phyloP scores from a whole-genome alignment of 2,888 invertebrate species.

The Ethmia dodecea region DNA sequence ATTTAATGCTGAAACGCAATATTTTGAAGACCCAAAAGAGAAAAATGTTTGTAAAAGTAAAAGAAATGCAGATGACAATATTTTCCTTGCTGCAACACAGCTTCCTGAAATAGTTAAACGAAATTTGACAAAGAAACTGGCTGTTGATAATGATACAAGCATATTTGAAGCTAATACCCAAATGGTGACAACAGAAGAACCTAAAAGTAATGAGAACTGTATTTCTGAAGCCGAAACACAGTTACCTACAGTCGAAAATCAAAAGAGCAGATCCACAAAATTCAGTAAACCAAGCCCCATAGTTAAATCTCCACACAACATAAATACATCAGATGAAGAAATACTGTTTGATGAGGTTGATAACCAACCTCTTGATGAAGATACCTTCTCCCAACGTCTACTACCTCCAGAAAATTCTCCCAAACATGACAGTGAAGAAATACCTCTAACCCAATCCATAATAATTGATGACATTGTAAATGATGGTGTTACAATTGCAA shows the following conservation, averaged over 20 bases:
- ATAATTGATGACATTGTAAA: too few relatives aligned
- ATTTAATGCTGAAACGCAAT: conserved; percentile 28
- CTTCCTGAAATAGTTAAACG: conserved; percentile 24
- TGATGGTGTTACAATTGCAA: conserved; percentile 11
- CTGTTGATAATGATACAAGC: neutral
- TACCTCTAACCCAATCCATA: too few relatives aligned
- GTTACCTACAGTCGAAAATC: conserved; percentile 16
- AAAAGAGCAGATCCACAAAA: conserved; percentile 1
- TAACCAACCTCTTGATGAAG: conserved; percentile 31
- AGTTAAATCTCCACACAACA: conserved; percentile 16
- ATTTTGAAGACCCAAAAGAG: conserved; percentile 20
- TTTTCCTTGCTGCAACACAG: conserved; percentile 28
- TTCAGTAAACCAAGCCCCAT: neutral
- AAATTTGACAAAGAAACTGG: neutral
- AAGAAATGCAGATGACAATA: conserved; percentile 6
- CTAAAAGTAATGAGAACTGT: neutral
- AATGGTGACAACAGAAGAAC: conserved; percentile 2
- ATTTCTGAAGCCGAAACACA: conserved; percentile 35
- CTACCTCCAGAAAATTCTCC: conserved; percentile 30
- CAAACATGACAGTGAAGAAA: conserved; percentile 8
- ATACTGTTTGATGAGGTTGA: conserved; percentile 53
- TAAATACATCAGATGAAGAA: conserved; percentile 43
- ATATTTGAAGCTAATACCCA: conserved; percentile 28
- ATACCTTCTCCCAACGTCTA: conserved; percentile 51
- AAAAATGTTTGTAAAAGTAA: conserved; percentile 15